A percentile compares a stretch with the other conserved stretches of the same genome.
Evolutionary conservation across 2,797 vertebrate species (phyloP).

Genomic region (Chiropotes sagulatus): DNA sequence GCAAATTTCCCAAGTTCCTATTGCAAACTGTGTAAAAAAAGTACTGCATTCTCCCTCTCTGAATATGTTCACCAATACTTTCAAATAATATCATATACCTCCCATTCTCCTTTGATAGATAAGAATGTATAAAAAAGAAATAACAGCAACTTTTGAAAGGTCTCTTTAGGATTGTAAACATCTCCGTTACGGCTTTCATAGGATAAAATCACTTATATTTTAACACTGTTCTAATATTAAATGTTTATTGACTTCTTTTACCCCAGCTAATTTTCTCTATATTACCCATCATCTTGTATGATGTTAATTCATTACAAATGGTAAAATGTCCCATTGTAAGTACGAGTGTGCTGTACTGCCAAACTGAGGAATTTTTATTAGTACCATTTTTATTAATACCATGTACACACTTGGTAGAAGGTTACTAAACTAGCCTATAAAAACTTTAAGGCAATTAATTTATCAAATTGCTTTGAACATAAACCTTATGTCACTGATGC

Average conservation of each 20-base stretch:
- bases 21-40: neutral
- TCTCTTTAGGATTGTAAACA: neutral
- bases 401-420: neutral
- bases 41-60: neutral
- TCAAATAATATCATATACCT: neutral
- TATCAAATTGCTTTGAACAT: neutral
- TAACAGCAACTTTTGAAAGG: neutral
- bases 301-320: neutral
- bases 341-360: neutral
- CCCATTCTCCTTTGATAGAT: neutral
- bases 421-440: neutral
- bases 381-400: neutral
- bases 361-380: neutral
- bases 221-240: neutral
- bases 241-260: slow-evolving; percentile 3
- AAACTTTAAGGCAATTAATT: neutral
- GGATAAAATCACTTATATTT: neutral
- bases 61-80: neutral
- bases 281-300: neutral
- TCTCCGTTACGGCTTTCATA: neutral
- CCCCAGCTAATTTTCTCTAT: neutral
- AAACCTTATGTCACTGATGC: neutral
- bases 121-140: slow-evolving; percentile 10
- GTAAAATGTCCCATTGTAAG: neutral
- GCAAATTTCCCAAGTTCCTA: neutral